Evolutionary conservation across 2,888 invertebrate species (phyloP).

Genomic region (Drosophila formosana): DNA sequence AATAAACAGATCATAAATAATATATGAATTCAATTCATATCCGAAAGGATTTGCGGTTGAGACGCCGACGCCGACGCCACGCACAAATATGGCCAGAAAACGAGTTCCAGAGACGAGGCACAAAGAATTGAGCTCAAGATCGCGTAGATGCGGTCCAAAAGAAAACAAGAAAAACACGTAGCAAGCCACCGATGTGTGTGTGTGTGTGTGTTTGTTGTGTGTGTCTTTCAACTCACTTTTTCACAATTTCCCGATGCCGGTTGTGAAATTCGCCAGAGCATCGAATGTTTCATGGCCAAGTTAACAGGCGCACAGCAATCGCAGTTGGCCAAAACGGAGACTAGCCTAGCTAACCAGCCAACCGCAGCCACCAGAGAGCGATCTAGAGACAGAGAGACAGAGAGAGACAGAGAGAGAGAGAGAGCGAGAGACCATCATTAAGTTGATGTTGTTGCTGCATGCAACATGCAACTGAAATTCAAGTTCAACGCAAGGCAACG

Average conservation of each 20-base stretch:
- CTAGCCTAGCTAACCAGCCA: constrained; percentile 28
- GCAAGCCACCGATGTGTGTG: constrained; percentile 9
- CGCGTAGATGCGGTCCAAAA: constrained; percentile 68
- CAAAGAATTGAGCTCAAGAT: constrained; percentile 61
- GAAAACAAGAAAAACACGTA: constrained; percentile 81
- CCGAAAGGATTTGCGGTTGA: constrained; percentile 80
- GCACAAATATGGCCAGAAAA: constrained; percentile 74
- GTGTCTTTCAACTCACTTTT: constrained; percentile 73
- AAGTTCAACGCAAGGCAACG: constrained; percentile 74
- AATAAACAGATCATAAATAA: constrained; percentile 81
- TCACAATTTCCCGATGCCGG: constrained; percentile 75
- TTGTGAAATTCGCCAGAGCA: constrained; percentile 72
- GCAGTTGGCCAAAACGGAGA: constrained; percentile 28
- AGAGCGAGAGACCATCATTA: constrained; percentile 67
- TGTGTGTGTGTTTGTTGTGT: constrained; percentile 14
- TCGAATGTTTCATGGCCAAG: constrained; percentile 80
- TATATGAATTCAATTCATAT: constrained; percentile 81
- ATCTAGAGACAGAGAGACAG: constrained; percentile 34
- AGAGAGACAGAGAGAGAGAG: constrained; percentile 46
- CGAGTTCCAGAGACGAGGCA: constrained; percentile 51
- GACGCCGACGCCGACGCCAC: constrained; percentile 51
- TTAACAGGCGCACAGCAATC: constrained; percentile 75
- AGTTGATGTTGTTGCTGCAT: constrained; percentile 60
- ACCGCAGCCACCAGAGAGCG: constrained; percentile 17
- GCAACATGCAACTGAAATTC: constrained; percentile 74